phyloP scores from a whole-genome alignment of 1,140 invertebrate species.

The Cryptotermes secundus region DNA sequence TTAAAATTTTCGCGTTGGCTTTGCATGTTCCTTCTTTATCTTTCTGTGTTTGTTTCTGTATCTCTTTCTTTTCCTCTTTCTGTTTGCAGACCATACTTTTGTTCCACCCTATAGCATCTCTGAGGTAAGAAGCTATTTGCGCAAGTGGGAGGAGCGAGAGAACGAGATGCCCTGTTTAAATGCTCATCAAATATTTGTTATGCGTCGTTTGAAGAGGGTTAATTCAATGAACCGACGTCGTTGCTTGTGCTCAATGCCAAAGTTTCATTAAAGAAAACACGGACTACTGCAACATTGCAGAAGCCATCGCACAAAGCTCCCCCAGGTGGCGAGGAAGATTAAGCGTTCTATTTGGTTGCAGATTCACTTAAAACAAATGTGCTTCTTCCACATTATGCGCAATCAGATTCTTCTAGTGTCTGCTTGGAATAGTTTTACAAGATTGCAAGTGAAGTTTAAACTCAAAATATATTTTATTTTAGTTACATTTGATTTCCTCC shows the following conservation, averaged over 20 bases:
- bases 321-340: not conserved
- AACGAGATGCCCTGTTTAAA: not conserved
- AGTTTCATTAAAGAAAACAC: not conserved
- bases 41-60: no score
- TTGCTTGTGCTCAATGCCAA: not conserved
- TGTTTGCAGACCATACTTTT: not conserved
- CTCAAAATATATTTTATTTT: not conserved
- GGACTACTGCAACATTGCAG: not conserved
- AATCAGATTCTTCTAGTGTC: not conserved
- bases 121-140: not conserved
- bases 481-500: not conserved
- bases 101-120: not conserved
- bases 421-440: not conserved
- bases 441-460: not conserved
- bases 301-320: not conserved
- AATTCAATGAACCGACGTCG: not conserved
- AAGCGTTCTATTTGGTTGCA: slow-evolving; percentile 7
- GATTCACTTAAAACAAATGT: not conserved
- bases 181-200: slow-evolving; percentile 20
- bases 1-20: no score
- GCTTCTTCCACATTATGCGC: not conserved
- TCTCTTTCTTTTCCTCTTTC: no score
- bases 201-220: not conserved
- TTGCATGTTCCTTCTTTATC: no score
- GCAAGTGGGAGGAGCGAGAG: not conserved